phyloP scores from a whole-genome alignment of 2,113 vertebrate genomes.

The Bucco capensis region DNA sequence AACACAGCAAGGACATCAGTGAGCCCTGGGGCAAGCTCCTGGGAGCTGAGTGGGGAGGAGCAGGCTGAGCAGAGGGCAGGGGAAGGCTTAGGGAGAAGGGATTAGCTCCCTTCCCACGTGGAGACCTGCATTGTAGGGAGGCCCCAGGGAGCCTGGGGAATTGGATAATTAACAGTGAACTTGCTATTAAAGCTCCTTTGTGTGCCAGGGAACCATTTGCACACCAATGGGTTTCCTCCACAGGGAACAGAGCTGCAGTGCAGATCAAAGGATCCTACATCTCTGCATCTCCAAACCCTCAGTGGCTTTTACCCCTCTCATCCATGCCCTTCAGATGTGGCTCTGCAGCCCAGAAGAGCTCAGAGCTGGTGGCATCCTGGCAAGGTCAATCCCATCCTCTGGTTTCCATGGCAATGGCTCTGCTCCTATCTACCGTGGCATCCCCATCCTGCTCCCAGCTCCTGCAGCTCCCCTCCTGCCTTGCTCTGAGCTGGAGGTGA shows the following conservation, averaged over 20 bases:
- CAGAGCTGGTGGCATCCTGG: neutral
- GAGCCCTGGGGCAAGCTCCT: rapidly evolving
- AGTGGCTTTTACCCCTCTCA: neutral
- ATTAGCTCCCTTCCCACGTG: neutral
- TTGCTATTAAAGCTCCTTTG: neutral
- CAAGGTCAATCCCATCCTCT: slow-evolving; percentile 41
- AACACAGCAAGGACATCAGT: neutral
- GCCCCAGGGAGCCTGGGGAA: neutral
- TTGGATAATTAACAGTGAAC: neutral
- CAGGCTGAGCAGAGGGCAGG: too few species aligned
- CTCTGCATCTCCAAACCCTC: neutral
- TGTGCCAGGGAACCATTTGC: neutral
- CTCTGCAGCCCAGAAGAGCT: slow-evolving; percentile 10
- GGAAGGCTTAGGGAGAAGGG: neutral
- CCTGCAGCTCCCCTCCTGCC: slow-evolving; percentile 1
- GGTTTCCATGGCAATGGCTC: slow-evolving; percentile 47
- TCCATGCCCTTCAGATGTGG: slow-evolving; percentile 2
- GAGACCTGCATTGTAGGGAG: neutral
- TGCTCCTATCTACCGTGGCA: neutral
- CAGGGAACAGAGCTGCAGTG: neutral
- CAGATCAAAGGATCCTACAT: neutral
- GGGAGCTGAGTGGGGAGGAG: too few species aligned
- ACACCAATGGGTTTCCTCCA: neutral
- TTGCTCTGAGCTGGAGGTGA: slow-evolving; percentile 1
- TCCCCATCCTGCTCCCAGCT: neutral